A percentile compares a stretch with the other conserved stretches of the same genome.
These are phyloP conservation scores for Macrophya alboannulata DNA, from an alignment of 2,888 invertebrate genomes.

Conservation along the genomic window DNA sequence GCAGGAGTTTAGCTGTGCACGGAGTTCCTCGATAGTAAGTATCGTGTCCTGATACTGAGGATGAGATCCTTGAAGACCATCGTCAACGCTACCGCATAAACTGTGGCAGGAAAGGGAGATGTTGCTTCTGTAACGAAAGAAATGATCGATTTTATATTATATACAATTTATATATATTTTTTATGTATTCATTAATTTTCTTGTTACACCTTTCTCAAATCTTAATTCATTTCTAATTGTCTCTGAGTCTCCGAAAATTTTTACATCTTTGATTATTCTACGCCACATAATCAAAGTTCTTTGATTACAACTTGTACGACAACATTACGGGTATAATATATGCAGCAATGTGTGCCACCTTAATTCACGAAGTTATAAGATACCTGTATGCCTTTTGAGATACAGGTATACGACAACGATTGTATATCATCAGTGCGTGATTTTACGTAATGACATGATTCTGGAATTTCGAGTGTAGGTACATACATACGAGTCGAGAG, in stretches of 20 bases:
- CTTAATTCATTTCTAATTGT: background rate
- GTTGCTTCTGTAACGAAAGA: slow-evolving; percentile 72
- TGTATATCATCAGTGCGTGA: slow-evolving; percentile 18
- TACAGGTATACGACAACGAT: background rate
- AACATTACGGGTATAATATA: background rate
- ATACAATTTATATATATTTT: background rate
- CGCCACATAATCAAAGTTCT: background rate
- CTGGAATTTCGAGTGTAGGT: slow-evolving; percentile 18
- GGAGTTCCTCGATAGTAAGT: slow-evolving; percentile 87
- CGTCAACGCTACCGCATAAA: slow-evolving; percentile 73
- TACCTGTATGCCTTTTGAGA: background rate
- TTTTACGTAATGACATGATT: background rate
- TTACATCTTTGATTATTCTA: too few relatives aligned
- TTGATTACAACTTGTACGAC: background rate
- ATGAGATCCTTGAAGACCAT: slow-evolving; percentile 74
- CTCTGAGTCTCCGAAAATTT: too few relatives aligned
- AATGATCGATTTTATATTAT: background rate
- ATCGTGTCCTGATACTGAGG: slow-evolving; percentile 81
- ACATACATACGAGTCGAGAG: background rate
- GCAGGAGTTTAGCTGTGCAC: slow-evolving; percentile 87
- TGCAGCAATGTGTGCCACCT: background rate
- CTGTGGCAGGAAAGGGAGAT: slow-evolving; percentile 76
- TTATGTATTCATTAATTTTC: too few relatives aligned
- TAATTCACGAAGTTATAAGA: background rate
- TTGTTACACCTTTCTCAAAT: background rate